phyloP scores from a whole-genome alignment of 2,113 vertebrate species.

The Greenwoodochromis staneri region DNA sequence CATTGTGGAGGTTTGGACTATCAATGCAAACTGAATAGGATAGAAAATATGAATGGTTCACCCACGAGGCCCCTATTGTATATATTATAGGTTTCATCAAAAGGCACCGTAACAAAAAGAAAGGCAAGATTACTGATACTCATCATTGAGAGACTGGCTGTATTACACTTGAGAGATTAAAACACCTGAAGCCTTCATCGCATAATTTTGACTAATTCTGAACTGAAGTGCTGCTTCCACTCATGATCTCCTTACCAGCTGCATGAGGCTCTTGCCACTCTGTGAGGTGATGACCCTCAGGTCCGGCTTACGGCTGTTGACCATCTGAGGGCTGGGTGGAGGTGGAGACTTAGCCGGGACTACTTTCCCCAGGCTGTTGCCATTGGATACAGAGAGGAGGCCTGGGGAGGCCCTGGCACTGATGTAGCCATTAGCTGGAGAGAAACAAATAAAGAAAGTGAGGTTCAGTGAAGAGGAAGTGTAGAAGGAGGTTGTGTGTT shows the following conservation, averaged over 20 bases:
- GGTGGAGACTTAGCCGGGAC: constrained; percentile 86
- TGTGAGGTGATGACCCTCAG: constrained; percentile 95
- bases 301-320: constrained; percentile 87
- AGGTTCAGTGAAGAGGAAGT: not conserved
- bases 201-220: not conserved
- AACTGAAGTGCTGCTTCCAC: not conserved
- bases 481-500: not conserved
- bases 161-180: not conserved
- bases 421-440: constrained; percentile 88
- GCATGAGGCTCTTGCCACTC: constrained; percentile 87
- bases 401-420: constrained; percentile 91
- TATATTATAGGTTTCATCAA: not conserved
- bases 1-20: not conserved
- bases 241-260: constrained; percentile 81
- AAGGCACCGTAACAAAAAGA: not conserved
- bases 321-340: constrained; percentile 77
- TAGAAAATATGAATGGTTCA: rapidly evolving
- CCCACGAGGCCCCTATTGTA: not conserved
- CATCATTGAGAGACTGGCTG: not conserved
- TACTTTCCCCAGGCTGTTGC: constrained; percentile 88
- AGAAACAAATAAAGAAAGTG: not conserved
- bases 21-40: rapidly evolving
- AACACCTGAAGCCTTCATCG: not conserved
- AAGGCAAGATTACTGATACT: not conserved
- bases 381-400: constrained; percentile 83